Conservation (phyloP, 1,140 invertebrate species). For the Chironomus striatipennis region DNA sequence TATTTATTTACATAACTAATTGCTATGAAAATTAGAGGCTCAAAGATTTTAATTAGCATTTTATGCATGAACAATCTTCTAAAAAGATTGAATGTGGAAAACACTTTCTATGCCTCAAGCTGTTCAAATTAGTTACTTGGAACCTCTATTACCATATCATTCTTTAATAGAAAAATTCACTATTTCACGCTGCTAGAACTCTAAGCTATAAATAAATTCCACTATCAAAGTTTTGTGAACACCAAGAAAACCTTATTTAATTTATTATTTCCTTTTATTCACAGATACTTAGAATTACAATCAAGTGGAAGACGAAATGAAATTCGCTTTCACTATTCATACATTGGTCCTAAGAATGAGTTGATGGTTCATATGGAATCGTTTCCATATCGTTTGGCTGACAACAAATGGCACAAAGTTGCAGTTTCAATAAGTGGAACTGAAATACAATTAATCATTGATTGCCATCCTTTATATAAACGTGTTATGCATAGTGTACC, state of each 20-base stretch:
- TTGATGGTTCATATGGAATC: constrained; percentile 65
- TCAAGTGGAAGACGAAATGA: constrained; percentile 80
- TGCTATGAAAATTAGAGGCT: too few species aligned
- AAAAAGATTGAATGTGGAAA: too few species aligned
- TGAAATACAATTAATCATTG: constrained; percentile 72
- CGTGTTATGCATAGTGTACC: constrained; percentile 49
- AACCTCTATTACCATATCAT: too few species aligned
- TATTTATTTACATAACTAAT: too few species aligned
- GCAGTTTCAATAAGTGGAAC: constrained; percentile 72
- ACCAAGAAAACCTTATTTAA: background rate
- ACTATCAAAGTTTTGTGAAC: too few species aligned
- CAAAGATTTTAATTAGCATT: too few species aligned
- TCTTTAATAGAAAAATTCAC: too few species aligned
- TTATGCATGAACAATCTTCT: too few species aligned
- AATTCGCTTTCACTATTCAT: constrained; percentile 64
- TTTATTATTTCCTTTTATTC: constrained; percentile 27
- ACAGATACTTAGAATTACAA: constrained; percentile 81
- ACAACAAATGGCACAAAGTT: constrained; percentile 77
- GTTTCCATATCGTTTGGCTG: constrained; percentile 77
- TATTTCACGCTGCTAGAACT: too few species aligned
- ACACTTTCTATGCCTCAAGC: too few species aligned
- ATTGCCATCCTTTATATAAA: constrained; percentile 77
- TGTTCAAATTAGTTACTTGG: too few species aligned
- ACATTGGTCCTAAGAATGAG: constrained; percentile 44
- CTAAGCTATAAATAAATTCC: too few species aligned